Percentiles rank a stretch among this genome's conserved stretches.
phyloP scores from a whole-genome alignment of 1,140 invertebrate species.

The Drosophila serrata region DNA sequence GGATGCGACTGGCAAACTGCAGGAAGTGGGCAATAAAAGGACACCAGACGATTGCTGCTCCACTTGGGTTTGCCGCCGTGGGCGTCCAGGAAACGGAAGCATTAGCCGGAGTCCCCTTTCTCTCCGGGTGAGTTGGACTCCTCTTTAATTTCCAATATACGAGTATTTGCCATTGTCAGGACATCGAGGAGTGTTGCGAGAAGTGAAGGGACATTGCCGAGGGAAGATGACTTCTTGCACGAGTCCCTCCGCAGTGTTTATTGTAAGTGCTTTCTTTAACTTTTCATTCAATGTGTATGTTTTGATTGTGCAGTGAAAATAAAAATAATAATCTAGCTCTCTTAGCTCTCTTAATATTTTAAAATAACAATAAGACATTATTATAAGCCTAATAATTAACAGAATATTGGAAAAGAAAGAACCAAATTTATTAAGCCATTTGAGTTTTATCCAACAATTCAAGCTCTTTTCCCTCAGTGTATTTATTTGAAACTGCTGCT shows the following conservation, averaged over 20 bases:
- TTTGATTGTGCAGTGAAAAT: slow-evolving; percentile 13
- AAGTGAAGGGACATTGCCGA: slow-evolving; percentile 7
- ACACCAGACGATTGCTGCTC: slow-evolving; percentile 44
- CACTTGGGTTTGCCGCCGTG: slow-evolving; percentile 6
- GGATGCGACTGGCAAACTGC: slow-evolving; percentile 73
- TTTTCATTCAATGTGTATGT: slow-evolving; percentile 51
- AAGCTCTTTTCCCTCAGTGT: not conserved
- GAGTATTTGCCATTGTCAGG: slow-evolving; percentile 15
- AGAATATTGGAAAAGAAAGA: no score
- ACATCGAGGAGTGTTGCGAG: not conserved
- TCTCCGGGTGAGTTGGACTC: not conserved
- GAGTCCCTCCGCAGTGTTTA: slow-evolving; percentile 51
- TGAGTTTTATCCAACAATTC: not conserved
- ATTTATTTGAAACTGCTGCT: slow-evolving; percentile 1
- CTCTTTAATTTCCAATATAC: slow-evolving; percentile 13
- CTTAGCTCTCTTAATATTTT: no score
- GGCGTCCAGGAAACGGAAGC: slow-evolving; percentile 60
- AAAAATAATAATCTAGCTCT: not conserved
- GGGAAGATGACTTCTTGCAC: slow-evolving; percentile 50
- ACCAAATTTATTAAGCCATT: not conserved
- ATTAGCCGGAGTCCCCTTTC: slow-evolving; percentile 39
- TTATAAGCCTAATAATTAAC: no score
- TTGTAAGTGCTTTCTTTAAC: slow-evolving; percentile 63
- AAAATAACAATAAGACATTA: not conserved
- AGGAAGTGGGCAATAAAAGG: slow-evolving; percentile 69